Evolutionary conservation across 2,888 invertebrate genomes (phyloP), one percentile per base, ranked within the genome.

Genomic region (Hipparchia semele): DNA sequence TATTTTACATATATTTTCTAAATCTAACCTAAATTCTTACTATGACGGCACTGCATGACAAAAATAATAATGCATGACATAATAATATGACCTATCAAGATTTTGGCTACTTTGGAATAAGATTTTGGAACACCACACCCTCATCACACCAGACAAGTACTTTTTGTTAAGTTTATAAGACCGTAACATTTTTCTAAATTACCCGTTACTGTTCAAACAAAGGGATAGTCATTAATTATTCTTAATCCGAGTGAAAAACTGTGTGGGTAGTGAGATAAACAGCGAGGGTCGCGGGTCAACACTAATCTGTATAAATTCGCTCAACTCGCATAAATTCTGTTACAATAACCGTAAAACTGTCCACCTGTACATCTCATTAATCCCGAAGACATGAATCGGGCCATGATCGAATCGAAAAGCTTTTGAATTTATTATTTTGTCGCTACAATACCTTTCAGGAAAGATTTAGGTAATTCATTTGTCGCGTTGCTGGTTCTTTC

Each of bases 261-360:
- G 64, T 54, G 62, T 49, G 72, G 68, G 68, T 75, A 64, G 60
- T 60, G 67, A 72, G 69, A 72, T 74, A 78, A 73, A 73, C 65
- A 74, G 69, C 59, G 72, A 73, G 73, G 73, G 73, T 74, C 71
- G 72, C 73, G 59, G 82, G 76, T 76, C 80, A 81, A 81, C 82
- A 79, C 76, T 89, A 89, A 90, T 90, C 90, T 85, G 84, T 86
- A 88, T 88, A 85, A 85, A 87, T 83, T 85, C 83, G 78, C 79
- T 82, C 84, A 83, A 80, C 84, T 85, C 84, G 87, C 87, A 88
- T 89, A 87, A 89, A 90, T 89, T 87, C 86, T 83, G 83, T 87
- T 88, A 86, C 87, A 87, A 89, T 87, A 86, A 83, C 87, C 86
- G 85, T 87, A 84, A 87, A 88, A 87, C 87, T 87, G 86, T 86